Evolutionary conservation across 2,113 vertebrate species (phyloP), one percentile per base, ranked within the genome.

Genomic region (Notechis scutatus): DNA sequence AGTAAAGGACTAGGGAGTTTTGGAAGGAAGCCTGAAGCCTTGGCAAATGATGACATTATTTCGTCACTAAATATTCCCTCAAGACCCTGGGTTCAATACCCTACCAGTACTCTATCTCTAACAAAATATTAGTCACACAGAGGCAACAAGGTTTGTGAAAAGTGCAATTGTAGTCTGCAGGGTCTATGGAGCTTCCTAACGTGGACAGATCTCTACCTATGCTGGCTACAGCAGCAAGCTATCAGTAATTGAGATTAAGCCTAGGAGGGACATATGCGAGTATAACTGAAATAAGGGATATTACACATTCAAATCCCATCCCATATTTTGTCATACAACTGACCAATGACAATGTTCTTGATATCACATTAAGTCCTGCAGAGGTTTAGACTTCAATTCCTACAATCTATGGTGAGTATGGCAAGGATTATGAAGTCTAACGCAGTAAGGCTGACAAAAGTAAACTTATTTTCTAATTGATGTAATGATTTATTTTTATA

Each of bases 381-480:
- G 4, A n/a, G 29, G 64, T 50, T 50, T 52, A 26, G 39, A 50
- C 85, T 50, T 9, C 85, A 87, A 9, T 5, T 87, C 85, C 4
- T 42, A 50, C 14, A 47, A 5, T 12, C 45, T 50, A 24, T 26
- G 45, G 24, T 21, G 23, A 87, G 24, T 15, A 87, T 52, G 47
- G n/a, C 64, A n/a, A 34, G 29, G 29, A 69, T 69, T 69, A 34
- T 69, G 64, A 74, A 74, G 29, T 74, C n/a, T 15, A 74, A 74
- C 1, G 2, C n/a, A 11, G 39, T 85, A 45, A 42, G 20, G 9
- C 3, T 23, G 39, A 9, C 21, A 24, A 23, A 29, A 61, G 34
- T 20, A 24, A 74, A 42, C 1, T 0, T n/a, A 90, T 18, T 26
- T 2, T 0, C 0, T 42, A 57, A 20, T n/a, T 90, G 85, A 20